phyloP scores from a whole-genome alignment of 2,113 vertebrate genomes.

The Brienomyrus brachyistius region DNA sequence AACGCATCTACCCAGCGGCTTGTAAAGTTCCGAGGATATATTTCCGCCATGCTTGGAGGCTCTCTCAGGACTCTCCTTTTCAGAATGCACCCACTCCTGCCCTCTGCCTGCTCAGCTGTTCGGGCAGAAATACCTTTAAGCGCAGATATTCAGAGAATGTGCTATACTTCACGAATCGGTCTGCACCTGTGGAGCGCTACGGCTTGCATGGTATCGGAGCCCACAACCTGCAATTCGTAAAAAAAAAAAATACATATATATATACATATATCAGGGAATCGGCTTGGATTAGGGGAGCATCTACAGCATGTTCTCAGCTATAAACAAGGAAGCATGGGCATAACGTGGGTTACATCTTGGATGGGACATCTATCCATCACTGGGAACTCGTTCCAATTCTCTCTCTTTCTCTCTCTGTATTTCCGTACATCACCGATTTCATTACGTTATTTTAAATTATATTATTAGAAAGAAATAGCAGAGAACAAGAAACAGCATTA shows the following conservation, averaged over 20 bases:
- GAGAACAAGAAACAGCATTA: not conserved
- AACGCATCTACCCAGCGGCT: not conserved
- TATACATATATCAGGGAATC: not conserved
- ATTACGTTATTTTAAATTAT: too few species aligned
- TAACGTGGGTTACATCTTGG: not conserved
- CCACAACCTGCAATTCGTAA: not conserved
- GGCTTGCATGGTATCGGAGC: not conserved
- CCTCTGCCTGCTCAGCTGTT: not conserved
- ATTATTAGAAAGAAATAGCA: not conserved
- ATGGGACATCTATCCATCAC: not conserved
- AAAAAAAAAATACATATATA: too few species aligned
- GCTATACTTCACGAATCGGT: not conserved
- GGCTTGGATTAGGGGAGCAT: not conserved
- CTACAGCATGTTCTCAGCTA: not conserved
- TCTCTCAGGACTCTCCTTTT: not conserved
- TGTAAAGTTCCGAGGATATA: not conserved
- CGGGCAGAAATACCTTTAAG: not conserved
- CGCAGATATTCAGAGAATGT: conserved; percentile 1
- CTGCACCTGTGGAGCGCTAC: not conserved
- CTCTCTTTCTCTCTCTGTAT: not conserved
- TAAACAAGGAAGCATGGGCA: not conserved
- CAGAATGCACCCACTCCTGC: not conserved
- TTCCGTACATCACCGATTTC: too few species aligned
- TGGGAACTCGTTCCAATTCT: not conserved
- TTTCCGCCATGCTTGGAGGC: not conserved